phyloP scores from a whole-genome alignment of 2,113 vertebrate genomes.

The Pelusios castaneus region DNA sequence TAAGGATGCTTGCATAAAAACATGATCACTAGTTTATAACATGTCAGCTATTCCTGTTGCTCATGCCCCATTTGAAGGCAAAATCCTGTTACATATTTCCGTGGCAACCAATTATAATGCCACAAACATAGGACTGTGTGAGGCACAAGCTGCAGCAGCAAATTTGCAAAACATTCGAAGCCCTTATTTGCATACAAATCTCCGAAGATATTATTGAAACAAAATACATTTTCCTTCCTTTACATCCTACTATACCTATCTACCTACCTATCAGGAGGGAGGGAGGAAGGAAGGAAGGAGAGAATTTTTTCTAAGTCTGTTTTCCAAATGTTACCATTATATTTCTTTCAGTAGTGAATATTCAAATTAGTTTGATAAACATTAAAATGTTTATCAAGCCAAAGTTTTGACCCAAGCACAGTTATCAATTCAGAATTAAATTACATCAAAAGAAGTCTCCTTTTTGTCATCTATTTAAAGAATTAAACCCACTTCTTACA shows the following conservation, averaged over 20 bases:
- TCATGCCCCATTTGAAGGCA: background rate
- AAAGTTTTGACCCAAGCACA: background rate
- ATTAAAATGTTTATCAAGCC: background rate
- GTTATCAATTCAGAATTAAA: background rate
- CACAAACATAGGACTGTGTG: background rate
- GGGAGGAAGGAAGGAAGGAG: background rate
- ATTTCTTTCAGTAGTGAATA: background rate
- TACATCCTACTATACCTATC: too few relatives aligned
- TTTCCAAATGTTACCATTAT: background rate
- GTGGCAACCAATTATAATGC: background rate
- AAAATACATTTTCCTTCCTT: too few relatives aligned
- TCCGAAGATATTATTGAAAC: background rate
- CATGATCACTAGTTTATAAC: background rate
- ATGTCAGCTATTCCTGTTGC: background rate
- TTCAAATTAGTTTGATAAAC: constrained; percentile 2
- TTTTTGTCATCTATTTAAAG: background rate
- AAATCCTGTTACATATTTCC: constrained; percentile 4
- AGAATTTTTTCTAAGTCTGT: background rate
- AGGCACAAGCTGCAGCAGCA: background rate
- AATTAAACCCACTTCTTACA: background rate
- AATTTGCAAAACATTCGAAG: background rate
- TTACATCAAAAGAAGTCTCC: background rate
- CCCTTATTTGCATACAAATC: background rate
- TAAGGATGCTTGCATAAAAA: background rate
- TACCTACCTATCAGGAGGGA: background rate